phyloP scores from a whole-genome alignment of 2,113 vertebrate genomes.

The Mobula hypostoma region DNA sequence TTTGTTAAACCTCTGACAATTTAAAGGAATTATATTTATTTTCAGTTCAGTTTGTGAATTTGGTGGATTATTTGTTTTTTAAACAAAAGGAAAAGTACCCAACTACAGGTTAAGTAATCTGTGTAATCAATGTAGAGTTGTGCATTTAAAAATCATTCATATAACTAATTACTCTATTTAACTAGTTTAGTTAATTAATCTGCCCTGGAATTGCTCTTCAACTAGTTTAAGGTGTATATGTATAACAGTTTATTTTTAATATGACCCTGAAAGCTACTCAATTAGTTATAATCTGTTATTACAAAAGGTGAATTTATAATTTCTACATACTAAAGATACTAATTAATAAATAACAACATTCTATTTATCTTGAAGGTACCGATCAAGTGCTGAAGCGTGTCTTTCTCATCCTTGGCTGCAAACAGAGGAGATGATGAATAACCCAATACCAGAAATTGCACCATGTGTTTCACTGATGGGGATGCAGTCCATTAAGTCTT shows the following conservation, averaged over 20 bases:
- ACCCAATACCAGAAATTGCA: conserved; percentile 49
- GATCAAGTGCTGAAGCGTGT: conserved; percentile 77
- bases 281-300: background rate
- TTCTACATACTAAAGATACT: background rate
- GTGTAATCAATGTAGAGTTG: background rate
- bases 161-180: background rate
- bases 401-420: conserved; percentile 83
- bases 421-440: conserved; percentile 55
- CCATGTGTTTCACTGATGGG: conserved; percentile 49
- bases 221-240: background rate
- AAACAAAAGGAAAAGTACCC: background rate
- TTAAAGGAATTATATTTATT: background rate
- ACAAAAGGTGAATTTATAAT: background rate
- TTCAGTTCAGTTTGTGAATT: background rate
- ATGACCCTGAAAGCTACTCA: background rate
- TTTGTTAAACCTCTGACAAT: background rate
- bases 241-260: background rate
- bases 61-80: background rate
- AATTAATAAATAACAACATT: background rate
- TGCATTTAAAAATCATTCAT: background rate
- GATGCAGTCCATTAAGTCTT: conserved; percentile 46
- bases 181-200: background rate
- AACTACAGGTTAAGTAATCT: background rate
- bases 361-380: conserved; percentile 58
- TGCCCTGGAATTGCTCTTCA: background rate